A percentile compares a stretch with the other conserved stretches of the same genome.
Conservation (phyloP, 2,888 invertebrate species). For the Axea sp. region DNA sequence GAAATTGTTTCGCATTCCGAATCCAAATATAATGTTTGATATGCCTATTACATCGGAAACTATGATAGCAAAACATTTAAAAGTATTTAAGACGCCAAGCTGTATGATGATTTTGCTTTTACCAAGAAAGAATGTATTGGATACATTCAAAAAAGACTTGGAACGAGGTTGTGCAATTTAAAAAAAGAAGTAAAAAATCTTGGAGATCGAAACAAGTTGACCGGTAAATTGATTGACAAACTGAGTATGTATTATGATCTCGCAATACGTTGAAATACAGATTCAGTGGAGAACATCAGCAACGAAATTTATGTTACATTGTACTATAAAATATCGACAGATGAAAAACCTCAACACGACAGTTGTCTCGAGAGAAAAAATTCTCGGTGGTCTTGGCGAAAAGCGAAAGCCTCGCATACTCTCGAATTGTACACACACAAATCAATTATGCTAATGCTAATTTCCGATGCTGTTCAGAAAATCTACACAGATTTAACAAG, state of each 20-base stretch:
- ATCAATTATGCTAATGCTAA: background rate
- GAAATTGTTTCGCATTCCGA: constrained; percentile 19
- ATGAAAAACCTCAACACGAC: constrained; percentile 56
- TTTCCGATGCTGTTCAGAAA: constrained; percentile 18
- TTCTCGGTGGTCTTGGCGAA: constrained; percentile 60
- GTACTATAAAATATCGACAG: constrained; percentile 53
- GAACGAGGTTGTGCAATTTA: background rate
- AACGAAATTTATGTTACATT: background rate
- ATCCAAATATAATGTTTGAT: background rate
- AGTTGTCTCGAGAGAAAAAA: constrained; percentile 43
- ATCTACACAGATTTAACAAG: constrained; percentile 29
- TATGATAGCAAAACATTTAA: background rate
- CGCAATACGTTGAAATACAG: background rate
- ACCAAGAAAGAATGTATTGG: constrained; percentile 34
- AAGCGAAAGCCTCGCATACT: constrained; percentile 5
- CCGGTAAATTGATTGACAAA: background rate
- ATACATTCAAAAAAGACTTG: constrained; percentile 30
- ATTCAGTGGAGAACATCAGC: background rate
- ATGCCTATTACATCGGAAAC: background rate
- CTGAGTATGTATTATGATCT: background rate
- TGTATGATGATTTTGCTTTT: background rate
- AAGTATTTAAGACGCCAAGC: background rate
- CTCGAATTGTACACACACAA: background rate
- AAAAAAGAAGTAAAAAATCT: background rate
- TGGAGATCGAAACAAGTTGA: background rate